phyloP scores from a whole-genome alignment of 1,140 invertebrate species.

The Arion vulgaris region DNA sequence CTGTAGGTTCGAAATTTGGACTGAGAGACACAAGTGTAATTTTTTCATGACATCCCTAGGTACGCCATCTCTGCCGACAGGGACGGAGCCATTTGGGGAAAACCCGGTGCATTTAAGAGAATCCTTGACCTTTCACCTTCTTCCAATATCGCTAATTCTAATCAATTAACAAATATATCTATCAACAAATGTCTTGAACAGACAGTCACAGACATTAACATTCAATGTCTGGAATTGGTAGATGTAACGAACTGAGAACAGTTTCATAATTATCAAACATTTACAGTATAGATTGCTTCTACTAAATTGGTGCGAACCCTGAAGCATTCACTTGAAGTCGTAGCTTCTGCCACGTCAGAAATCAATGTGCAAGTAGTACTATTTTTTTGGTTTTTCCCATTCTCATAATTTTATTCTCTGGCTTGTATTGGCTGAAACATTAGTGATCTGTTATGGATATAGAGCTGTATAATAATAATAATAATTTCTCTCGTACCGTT shows the following conservation, averaged over 20 bases:
- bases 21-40: too few species aligned
- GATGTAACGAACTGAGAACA: background rate
- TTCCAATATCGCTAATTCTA: too few species aligned
- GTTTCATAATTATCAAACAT: background rate
- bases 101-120: too few species aligned
- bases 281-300: background rate
- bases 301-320: background rate
- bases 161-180: too few species aligned
- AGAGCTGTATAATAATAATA: background rate
- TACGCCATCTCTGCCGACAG: too few species aligned
- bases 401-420: background rate
- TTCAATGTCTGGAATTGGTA: too few species aligned
- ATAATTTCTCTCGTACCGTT: background rate
- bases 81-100: too few species aligned
- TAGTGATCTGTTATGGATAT: background rate
- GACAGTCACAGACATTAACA: too few species aligned
- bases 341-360: background rate
- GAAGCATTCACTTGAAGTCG: background rate
- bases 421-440: background rate
- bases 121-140: too few species aligned
- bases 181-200: too few species aligned
- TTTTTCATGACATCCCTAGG: too few species aligned
- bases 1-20: too few species aligned
- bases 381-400: background rate
- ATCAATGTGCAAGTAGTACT: background rate